Evolutionary conservation across 1,140 invertebrate species (phyloP), one percentile per base, ranked within the genome.

Genomic region (Plutomurus gul): DNA sequence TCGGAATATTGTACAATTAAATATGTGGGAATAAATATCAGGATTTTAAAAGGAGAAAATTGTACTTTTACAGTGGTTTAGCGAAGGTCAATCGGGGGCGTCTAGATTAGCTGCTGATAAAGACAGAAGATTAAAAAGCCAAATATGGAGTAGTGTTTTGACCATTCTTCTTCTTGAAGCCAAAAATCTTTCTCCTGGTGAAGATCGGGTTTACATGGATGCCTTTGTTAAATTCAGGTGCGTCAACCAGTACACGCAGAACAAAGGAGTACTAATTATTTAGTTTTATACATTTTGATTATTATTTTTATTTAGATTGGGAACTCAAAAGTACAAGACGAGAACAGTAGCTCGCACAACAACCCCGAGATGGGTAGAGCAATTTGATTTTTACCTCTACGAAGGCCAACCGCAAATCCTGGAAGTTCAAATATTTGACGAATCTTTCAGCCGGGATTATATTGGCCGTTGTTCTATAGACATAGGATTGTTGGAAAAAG

Each of bases 291-390:
- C 40, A 40, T 16, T 20, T 72, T 40, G 10, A 16, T 77, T 37
- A 47, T n/a, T 36, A n/a, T 65, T 65, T 65, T 11, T 22, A 22
- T 87, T 36, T 85, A 96, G 95, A 86, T 91, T 99, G 85, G 96
- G 96, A 80, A 95, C 94, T 85, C 97, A 99, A 89, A 99, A 99
- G 87, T 99, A 97, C 88, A 98, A 99, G 88, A 98, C 95, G 86
- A 97, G 98, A 88, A 94, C 96, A 77, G 89, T 92, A 30, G 92
- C 92, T 88, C 93, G 95, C 85, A 93, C 93, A 0, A 86, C 94
- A 39, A 93, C 92, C 86, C 94, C 96, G 13, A 90, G 93, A 81
- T 99, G 97, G 97, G 85, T 98, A 85, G 98, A 99, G 85, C 96
- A 99, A 87, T 99, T 99, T 86, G 96, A 99, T 86, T 89, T 99